Evolutionary conservation across 2,797 vertebrate species (phyloP).

Genomic region (Huso huso): DNA sequence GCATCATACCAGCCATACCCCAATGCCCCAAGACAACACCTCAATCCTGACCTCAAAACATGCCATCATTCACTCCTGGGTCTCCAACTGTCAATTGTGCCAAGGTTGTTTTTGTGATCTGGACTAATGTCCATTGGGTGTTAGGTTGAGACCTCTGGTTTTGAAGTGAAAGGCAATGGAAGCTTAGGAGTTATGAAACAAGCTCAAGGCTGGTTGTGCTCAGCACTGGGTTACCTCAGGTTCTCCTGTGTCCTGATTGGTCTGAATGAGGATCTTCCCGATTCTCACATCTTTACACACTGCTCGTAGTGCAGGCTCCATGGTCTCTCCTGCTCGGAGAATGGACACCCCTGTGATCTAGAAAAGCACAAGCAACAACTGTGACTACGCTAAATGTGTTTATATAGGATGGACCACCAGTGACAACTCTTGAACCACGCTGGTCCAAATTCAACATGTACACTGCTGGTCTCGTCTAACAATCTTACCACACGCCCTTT

Average conservation of each 20-base stretch:
- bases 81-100: too few species aligned
- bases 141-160: too few species aligned
- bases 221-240: slow-evolving; percentile 63
- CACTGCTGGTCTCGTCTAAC: not conserved
- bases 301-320: slow-evolving; percentile 83
- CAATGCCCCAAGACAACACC: too few species aligned
- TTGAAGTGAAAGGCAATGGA: too few species aligned
- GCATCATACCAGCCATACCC: too few species aligned
- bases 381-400: too few species aligned
- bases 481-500: not conserved
- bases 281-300: slow-evolving; percentile 91
- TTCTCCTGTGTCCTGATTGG: slow-evolving; percentile 83
- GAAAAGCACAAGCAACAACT: not conserved
- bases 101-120: too few species aligned
- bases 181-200: too few species aligned
- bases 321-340: slow-evolving; percentile 83
- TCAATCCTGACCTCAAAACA: too few species aligned
- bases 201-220: too few species aligned
- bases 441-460: not conserved
- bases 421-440: not conserved
- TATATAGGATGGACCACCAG: not conserved
- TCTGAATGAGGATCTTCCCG: slow-evolving; percentile 92
- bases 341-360: slow-evolving; percentile 89
- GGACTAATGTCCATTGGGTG: too few species aligned
- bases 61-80: too few species aligned